These are phyloP conservation scores for Aurelia sp. DNA, from an alignment of 30 jellyfish, hydroid and myxozoan genomes.

Conservation along the genomic window DNA sequence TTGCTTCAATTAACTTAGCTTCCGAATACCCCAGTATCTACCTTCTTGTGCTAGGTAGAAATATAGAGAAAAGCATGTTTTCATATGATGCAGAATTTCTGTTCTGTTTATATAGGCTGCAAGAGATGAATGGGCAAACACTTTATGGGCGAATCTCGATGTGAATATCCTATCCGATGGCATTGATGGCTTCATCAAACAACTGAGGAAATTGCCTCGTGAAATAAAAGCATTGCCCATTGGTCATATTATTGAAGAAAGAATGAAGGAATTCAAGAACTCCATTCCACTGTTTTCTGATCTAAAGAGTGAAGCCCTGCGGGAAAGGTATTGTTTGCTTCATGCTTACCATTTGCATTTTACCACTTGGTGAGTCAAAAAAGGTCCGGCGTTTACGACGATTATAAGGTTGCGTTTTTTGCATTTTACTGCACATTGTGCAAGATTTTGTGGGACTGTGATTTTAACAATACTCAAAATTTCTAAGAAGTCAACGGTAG, in stretches of 20 bases:
- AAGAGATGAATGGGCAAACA: conserved; percentile 92
- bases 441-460: too few relatives aligned
- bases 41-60: too few relatives aligned
- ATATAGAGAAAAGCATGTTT: too few relatives aligned
- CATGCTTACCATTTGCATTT: not conserved
- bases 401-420: too few relatives aligned
- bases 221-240: conserved; percentile 82
- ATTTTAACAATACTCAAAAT: too few relatives aligned
- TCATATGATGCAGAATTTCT: too few relatives aligned
- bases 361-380: too few relatives aligned
- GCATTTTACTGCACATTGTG: too few relatives aligned
- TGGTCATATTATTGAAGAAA: conserved; percentile 83
- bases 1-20: too few relatives aligned
- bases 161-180: conserved; percentile 86
- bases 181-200: conserved; percentile 82
- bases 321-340: conserved; percentile 81
- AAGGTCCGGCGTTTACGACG: too few relatives aligned
- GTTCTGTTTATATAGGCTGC: conserved; percentile 69
- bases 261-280: conserved; percentile 84
- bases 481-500: too few relatives aligned
- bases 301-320: conserved; percentile 91
- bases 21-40: too few relatives aligned
- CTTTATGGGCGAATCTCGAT: conserved; percentile 94
- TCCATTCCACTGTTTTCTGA: conserved; percentile 90
- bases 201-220: conserved; percentile 76